Conservation (phyloP, 1,140 invertebrate genomes). For the Neotoxoptera formosana region DNA sequence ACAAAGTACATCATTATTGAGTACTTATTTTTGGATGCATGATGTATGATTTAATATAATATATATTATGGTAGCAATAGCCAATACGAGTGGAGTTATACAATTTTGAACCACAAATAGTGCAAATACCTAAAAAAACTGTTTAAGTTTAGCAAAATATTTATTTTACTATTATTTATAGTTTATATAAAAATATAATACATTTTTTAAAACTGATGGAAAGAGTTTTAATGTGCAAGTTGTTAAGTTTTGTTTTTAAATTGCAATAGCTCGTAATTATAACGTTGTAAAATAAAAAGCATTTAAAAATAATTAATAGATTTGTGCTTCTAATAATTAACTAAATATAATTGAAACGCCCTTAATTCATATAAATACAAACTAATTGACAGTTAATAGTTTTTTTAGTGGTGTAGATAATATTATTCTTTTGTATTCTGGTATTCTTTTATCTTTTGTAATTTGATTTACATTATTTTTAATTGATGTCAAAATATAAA, state of each 20-base stretch:
- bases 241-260: no score
- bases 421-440: background rate
- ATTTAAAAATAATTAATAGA: background rate
- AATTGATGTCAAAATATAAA: background rate
- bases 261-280: background rate
- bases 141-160: no score
- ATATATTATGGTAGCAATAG: no score
- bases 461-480: background rate
- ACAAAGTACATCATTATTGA: no score
- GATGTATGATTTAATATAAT: no score
- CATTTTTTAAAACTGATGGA: no score
- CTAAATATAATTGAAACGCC: background rate
- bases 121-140: no score
- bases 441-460: background rate
- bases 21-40: no score
- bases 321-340: background rate
- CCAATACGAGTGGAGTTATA: no score
- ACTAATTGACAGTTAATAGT: background rate
- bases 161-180: no score
- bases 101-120: no score
- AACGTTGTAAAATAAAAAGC: background rate
- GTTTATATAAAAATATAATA: no score
- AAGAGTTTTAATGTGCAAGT: background rate
- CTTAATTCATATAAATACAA: background rate
- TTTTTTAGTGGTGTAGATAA: background rate